phyloP scores from a whole-genome alignment of 2,888 invertebrate species.

The Catocala nupta region DNA sequence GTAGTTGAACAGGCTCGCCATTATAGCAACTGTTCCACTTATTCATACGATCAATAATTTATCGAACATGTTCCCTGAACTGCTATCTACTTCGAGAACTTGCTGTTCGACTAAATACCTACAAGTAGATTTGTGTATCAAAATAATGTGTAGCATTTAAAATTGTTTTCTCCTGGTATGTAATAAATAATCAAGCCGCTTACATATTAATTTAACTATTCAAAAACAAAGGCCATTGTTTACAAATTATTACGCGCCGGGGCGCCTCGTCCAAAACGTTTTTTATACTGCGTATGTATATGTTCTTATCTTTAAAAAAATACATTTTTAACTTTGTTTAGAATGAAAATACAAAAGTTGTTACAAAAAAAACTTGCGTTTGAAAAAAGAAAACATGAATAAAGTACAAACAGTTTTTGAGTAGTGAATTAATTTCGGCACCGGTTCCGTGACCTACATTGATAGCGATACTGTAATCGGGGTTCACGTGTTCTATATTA shows the following conservation, averaged over 20 bases:
- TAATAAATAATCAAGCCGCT: constrained; percentile 2
- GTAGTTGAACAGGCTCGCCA: constrained; percentile 57
- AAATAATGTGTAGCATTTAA: too few relatives aligned
- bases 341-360: too few relatives aligned
- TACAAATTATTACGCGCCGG: constrained; percentile 6
- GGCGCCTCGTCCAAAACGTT: background rate
- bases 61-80: constrained; percentile 52
- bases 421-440: constrained; percentile 23
- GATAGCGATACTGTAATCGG: constrained; percentile 75
- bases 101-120: constrained; percentile 7
- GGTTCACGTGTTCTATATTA: constrained; percentile 57
- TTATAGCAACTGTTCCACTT: constrained; percentile 63
- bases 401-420: background rate
- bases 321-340: too few relatives aligned
- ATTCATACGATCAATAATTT: constrained; percentile 67
- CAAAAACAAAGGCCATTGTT: constrained; percentile 30
- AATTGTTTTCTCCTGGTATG: background rate
- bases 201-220: constrained; percentile 4
- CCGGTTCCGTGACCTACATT: constrained; percentile 64
- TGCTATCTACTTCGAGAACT: constrained; percentile 38
- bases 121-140: background rate
- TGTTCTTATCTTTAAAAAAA: too few relatives aligned
- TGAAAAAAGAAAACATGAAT: background rate
- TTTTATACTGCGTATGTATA: too few relatives aligned
- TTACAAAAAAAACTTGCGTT: too few relatives aligned